Evolutionary conservation across 30 jellyfish, hydroid and myxozoan genomes (phyloP).

Genomic region (Catostylus mosaicus): DNA sequence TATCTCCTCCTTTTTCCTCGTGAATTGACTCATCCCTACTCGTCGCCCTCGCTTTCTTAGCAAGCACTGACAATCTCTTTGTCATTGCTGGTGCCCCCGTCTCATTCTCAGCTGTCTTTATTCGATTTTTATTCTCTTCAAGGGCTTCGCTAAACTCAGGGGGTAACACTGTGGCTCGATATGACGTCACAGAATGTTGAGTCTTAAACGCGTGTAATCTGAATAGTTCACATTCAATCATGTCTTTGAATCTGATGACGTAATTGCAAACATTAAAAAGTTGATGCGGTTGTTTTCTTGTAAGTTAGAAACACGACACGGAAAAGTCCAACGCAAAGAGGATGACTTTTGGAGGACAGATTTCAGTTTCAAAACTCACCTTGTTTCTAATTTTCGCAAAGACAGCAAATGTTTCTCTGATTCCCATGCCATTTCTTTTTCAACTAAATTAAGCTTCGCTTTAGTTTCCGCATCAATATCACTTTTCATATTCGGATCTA

Average conservation of each 20-base stretch:
- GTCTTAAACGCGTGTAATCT: slow-evolving; percentile 66
- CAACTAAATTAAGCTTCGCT: slow-evolving; percentile 63
- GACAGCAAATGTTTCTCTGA: slow-evolving; percentile 79
- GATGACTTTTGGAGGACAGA: no score
- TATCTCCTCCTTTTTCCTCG: slow-evolving; percentile 26
- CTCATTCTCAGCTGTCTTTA: slow-evolving; percentile 23
- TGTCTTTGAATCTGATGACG: slow-evolving; percentile 68
- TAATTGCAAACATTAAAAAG: neutral
- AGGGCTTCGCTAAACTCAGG: slow-evolving; percentile 64
- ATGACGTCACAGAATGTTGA: slow-evolving; percentile 74
- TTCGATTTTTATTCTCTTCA: slow-evolving; percentile 60
- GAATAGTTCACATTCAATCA: slow-evolving; percentile 86
- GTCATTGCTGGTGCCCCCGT: slow-evolving; percentile 8
- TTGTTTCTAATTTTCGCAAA: slow-evolving; percentile 65
- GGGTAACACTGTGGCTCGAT: slow-evolving; percentile 81
- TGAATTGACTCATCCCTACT: slow-evolving; percentile 22
- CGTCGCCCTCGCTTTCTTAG: slow-evolving; percentile 6
- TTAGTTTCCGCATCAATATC: slow-evolving; percentile 76
- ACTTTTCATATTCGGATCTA: slow-evolving; percentile 86
- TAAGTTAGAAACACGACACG: no score
- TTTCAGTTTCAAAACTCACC: slow-evolving; percentile 46
- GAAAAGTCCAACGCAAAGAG: no score
- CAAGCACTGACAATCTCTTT: slow-evolving; percentile 22
- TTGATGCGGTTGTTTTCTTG: no score
- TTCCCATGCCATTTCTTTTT: slow-evolving; percentile 93